Evolutionary conservation across 2,113 vertebrate species (phyloP), one percentile per base, ranked within the genome.

Genomic region (Carassius carassius): DNA sequence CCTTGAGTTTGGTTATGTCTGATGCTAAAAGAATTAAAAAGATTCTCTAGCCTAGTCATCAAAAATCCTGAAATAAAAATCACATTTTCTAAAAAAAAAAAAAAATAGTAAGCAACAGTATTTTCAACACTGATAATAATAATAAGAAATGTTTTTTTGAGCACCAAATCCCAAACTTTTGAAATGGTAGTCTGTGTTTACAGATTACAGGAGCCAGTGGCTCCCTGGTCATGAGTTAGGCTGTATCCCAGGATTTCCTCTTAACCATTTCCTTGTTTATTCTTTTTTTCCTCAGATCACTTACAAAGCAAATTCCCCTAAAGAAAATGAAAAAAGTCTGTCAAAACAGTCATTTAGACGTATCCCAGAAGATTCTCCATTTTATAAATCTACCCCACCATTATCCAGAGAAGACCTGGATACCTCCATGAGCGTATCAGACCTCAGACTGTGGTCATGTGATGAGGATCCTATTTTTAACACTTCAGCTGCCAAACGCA

Each of bases 391-490:
- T 1, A 37, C 78, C 44, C 17, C 80, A 41, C 83, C 87, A 1
- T 29, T 19, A 58, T 88, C 84, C 0, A 74, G 67, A 82, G 86
- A 89, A 67, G 87, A 90, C 37, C 74, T 78, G 35, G 1, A 35
- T 67, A 85, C 85, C 58, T 84, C 89, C 5, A 1, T 88, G 47
- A 77, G 23, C 49, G 19, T 89, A 35, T 85, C 88, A 12, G 91
- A 92, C 12, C 90, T 92, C 23, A 84, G 81, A 73, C 2, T 67
- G 9, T 74, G 70, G 51, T 72, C 29, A 14, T 35, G 47, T 74
- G 60, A 32, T 0, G 73, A 87, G 0, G 81, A 91, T 60, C 69
- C 85, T 1, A 11, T 44, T 0, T 32, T 86, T 5, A 86, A 41
- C 51, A 88, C 90, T 0, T 21, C 78, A 32, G 7, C n/a, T 58